Evolutionary conservation across 1,140 invertebrate species (phyloP).

Genomic region (Drosophila kohkoa): DNA sequence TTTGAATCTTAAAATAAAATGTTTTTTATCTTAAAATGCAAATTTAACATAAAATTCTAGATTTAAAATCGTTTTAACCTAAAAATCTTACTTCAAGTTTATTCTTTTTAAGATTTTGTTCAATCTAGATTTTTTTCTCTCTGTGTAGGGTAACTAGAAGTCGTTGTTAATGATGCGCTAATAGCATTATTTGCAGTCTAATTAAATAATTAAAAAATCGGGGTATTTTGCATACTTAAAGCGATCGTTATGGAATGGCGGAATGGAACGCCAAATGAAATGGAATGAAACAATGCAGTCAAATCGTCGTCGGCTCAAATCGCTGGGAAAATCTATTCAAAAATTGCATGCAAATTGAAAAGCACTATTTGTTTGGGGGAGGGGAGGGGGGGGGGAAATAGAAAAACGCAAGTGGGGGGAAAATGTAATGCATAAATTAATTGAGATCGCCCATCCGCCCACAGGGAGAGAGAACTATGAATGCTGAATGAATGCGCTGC

Average conservation of each 20-base stretch:
- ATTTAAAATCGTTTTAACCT: too few species aligned
- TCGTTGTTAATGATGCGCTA: too few species aligned
- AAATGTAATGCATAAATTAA: conserved; percentile 82
- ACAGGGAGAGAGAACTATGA: conserved; percentile 51
- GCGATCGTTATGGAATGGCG: background rate
- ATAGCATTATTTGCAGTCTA: too few species aligned
- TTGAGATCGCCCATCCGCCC: conserved; percentile 45
- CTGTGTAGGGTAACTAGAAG: too few species aligned
- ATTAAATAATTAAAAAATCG: background rate
- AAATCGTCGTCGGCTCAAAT: conserved; percentile 20
- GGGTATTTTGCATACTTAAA: background rate
- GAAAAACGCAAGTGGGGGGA: conserved; percentile 13
- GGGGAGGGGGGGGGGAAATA: conserved; percentile 35
- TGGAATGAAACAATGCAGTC: conserved; percentile 18
- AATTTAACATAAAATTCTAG: too few species aligned
- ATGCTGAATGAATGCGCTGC: conserved; percentile 54
- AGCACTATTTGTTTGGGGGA: conserved; percentile 9
- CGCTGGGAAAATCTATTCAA: conserved; percentile 39
- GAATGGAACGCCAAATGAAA: conserved; percentile 5
- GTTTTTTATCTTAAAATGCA: too few species aligned
- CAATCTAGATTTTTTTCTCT: too few species aligned
- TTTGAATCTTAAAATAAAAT: too few species aligned
- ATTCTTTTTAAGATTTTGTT: too few species aligned
- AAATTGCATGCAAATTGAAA: conserved; percentile 69
- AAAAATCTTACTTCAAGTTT: too few species aligned